phyloP scores from a whole-genome alignment of 2,113 vertebrate species.

The Pterophyllum scalare region DNA sequence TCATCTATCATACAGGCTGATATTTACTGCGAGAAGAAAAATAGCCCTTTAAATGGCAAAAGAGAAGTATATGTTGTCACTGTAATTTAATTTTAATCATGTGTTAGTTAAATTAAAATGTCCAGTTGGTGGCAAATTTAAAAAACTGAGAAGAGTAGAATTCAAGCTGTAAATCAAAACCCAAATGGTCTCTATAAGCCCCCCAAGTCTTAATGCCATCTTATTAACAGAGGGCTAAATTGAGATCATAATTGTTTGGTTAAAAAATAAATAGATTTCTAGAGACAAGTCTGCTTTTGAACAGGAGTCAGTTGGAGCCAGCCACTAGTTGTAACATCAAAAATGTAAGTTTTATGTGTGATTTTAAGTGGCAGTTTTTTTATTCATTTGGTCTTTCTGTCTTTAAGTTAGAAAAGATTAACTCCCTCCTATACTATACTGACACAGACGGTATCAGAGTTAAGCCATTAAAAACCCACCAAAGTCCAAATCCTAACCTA shows the following conservation, averaged over 20 bases:
- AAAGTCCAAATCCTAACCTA: neutral
- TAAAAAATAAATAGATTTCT: neutral
- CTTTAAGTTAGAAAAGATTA: neutral
- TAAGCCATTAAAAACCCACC: neutral
- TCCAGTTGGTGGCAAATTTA: neutral
- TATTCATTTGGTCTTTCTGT: neutral
- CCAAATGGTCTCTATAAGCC: fast-evolving
- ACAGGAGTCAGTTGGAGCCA: neutral
- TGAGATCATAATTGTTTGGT: neutral
- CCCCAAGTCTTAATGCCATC: neutral
- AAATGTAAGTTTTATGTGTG: neutral
- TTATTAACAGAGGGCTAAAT: neutral
- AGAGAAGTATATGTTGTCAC: too few species aligned
- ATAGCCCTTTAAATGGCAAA: too few species aligned
- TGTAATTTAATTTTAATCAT: too few species aligned
- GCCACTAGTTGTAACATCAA: fast-evolving
- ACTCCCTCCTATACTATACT: neutral
- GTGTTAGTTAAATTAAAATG: neutral
- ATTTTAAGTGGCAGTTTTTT: neutral
- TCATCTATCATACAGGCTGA: fast-evolving
- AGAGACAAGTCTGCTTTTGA: neutral
- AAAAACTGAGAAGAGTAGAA: neutral
- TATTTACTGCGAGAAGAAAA: neutral
- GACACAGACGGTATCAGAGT: neutral
- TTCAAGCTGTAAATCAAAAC: neutral